These are phyloP conservation scores for Hydrocynus forskahlii DNA, from an alignment of 2,797 vertebrate genomes.

Conservation along the genomic window DNA sequence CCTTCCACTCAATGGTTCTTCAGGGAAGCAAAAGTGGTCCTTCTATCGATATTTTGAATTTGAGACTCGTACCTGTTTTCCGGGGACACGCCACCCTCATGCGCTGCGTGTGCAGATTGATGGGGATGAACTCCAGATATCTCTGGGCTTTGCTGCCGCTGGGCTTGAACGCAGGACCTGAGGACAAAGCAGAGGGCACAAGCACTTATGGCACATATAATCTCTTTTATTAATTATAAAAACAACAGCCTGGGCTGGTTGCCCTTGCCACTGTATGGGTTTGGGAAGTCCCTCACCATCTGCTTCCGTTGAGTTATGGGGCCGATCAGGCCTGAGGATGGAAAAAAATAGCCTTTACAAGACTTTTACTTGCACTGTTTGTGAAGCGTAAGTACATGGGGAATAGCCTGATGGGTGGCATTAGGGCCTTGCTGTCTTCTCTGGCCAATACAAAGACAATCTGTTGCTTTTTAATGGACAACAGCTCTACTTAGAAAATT, in stretches of 20 bases:
- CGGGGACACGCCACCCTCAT: conserved; percentile 93
- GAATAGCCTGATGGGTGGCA: neutral
- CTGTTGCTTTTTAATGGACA: conserved; percentile 12
- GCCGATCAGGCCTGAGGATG: conserved; percentile 10
- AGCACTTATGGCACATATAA: conserved; percentile 41
- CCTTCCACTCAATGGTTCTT: too few relatives aligned
- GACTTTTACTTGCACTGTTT: neutral
- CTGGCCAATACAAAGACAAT: neutral
- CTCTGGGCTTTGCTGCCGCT: conserved; percentile 98
- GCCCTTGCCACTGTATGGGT: conserved; percentile 34
- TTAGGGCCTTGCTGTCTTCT: neutral
- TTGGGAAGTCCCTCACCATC: conserved; percentile 35
- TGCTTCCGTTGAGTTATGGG: conserved; percentile 40
- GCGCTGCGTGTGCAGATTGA: conserved; percentile 96
- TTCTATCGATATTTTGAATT: too few relatives aligned
- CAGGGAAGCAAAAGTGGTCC: too few relatives aligned
- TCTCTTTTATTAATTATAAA: conserved; percentile 39
- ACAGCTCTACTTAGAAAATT: conserved; percentile 1
- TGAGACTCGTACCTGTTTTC: conserved; percentile 85
- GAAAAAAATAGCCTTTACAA: conserved; percentile 19
- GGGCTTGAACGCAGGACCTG: conserved; percentile 94
- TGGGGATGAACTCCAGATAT: conserved; percentile 94
- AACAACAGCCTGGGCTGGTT: conserved; percentile 22
- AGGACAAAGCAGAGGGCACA: conserved; percentile 47
- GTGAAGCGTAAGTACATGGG: conserved; percentile 15